phyloP scores from a whole-genome alignment of 2,113 vertebrate species.

The Gymnarchus niloticus region DNA sequence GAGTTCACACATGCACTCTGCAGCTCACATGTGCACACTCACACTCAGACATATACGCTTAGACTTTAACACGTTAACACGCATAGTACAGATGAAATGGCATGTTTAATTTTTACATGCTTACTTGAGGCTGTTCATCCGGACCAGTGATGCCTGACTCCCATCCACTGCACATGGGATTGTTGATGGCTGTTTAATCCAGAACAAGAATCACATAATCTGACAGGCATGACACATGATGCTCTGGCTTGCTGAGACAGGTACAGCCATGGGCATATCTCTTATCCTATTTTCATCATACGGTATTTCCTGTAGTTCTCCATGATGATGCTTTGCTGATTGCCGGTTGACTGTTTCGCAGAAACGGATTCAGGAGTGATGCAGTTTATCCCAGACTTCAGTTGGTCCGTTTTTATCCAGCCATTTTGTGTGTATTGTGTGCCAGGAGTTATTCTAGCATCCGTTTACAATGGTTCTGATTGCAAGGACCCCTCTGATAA shows the following conservation, averaged over 20 bases:
- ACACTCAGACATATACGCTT: too few relatives aligned
- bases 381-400: not conserved
- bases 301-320: not conserved
- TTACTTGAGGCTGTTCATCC: not conserved
- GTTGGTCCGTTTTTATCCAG: not conserved
- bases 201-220: not conserved
- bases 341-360: not conserved
- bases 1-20: not conserved
- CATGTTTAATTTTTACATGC: too few relatives aligned
- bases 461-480: not conserved
- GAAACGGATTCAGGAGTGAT: not conserved
- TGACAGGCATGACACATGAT: not conserved
- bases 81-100: not conserved
- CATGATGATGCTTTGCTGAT: not conserved
- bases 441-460: not conserved
- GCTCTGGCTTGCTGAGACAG: not conserved
- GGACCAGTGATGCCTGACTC: not conserved
- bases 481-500: not conserved
- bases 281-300: not conserved
- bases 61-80: too few relatives aligned
- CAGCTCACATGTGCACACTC: not conserved
- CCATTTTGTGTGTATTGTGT: not conserved
- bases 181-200: not conserved
- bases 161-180: not conserved
- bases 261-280: not conserved